Evolutionary conservation across 2,797 vertebrate species (phyloP).

Genomic region (Thripadectes ignobilis): DNA sequence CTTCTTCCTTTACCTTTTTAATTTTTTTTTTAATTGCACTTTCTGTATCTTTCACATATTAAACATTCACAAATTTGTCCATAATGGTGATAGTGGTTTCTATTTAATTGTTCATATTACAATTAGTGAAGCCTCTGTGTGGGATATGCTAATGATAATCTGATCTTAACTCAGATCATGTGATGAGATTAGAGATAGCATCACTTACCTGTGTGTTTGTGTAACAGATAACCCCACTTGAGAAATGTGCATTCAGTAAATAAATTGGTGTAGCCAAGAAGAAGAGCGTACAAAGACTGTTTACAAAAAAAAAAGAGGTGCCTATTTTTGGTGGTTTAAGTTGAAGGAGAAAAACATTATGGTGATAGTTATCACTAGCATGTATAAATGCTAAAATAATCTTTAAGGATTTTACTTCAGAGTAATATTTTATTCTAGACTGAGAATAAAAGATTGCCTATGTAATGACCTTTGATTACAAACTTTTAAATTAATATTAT

Average conservation of each 20-base stretch:
- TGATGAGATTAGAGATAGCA: background rate
- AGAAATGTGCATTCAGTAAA: background rate
- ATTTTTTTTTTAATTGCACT: background rate
- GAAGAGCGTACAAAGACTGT: background rate
- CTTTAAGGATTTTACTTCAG: background rate
- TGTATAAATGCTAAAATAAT: background rate
- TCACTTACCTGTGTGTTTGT: background rate
- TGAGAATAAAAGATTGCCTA: background rate
- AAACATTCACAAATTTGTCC: background rate
- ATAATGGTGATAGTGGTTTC: background rate
- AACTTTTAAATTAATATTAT: background rate
- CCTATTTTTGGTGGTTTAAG: background rate
- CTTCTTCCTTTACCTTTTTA: background rate
- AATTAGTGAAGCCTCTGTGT: background rate
- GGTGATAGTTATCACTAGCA: background rate
- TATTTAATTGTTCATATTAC: background rate
- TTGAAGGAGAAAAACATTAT: background rate
- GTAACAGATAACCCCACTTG: background rate
- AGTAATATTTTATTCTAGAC: background rate
- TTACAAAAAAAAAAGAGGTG: background rate
- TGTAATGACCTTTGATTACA: background rate
- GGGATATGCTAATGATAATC: background rate
- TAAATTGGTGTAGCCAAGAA: background rate
- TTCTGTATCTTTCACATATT: background rate
- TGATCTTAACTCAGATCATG: background rate